Evolutionary conservation across 2,113 vertebrate genomes (phyloP), one percentile per base, ranked within the genome.

Genomic region (Triplophysa rosa): DNA sequence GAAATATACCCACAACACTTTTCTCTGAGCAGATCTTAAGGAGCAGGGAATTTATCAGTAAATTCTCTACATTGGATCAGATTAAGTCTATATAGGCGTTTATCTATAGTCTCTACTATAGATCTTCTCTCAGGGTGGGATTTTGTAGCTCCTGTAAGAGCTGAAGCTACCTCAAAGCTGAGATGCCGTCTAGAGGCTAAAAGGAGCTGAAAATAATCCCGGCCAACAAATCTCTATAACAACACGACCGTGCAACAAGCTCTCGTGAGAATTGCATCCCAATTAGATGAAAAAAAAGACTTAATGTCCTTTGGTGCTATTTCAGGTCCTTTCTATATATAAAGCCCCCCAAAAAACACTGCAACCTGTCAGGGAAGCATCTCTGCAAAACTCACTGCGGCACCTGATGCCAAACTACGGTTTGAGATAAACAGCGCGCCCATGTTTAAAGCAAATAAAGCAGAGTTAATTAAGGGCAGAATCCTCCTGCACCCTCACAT

Each of bases 201-300:
- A 67, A 59, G 45, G 73, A 68, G 82, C 84, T 29, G 64, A 80
- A 84, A 84, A 78, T 78, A 85, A 21, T 47, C 24, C 63, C 17
- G 69, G 58, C 63, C 64, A 59, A 75, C 67, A 82, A 63, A 67
- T 78, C 76, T 83, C 66, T 69, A 80, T 80, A 67, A 79, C 33
- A 45, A 66, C 29, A 69, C 17, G 56, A 76, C 24, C 23, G 12
- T 14, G 79, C 24, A 65, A 75, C 64, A 17, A 45, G 26, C 29
- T 79, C 73, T 68, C 73, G 24, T 37, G 67, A 67, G 81, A 61
- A 68, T 29, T 2, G 76, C 76, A 82, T 83, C n/a, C 64, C 67
- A 83, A 85, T 80, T 83, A 83, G 77, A 58, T 64, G 67, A 19
- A 49, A 37, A 33, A 29, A 37, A 77, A 71, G 23, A 71, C 68